phyloP scores from a whole-genome alignment of 2,113 vertebrate species.

The Oncorhynchus mykiss region DNA sequence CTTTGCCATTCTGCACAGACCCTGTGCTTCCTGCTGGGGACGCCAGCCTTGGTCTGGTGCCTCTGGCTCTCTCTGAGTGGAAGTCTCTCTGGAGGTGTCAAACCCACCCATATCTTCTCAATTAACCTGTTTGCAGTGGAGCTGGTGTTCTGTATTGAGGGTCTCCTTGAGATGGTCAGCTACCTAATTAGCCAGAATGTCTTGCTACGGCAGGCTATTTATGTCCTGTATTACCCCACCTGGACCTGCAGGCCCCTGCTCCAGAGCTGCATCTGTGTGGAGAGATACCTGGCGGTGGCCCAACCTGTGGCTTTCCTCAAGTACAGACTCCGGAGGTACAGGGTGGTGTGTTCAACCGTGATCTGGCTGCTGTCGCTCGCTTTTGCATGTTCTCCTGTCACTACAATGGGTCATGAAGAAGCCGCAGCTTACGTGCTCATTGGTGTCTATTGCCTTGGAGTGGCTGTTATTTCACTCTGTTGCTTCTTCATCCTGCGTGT shows the following conservation, averaged over 20 bases:
- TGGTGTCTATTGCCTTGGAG: neutral
- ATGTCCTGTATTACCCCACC: neutral
- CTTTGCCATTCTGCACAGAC: no score
- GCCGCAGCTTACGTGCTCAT: neutral
- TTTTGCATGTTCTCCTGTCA: no score
- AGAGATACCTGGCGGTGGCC: conserved; percentile 6
- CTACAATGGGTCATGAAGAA: neutral
- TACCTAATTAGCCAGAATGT: no score
- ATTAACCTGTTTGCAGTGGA: no score
- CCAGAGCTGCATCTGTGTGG: conserved; percentile 11
- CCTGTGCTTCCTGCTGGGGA: neutral
- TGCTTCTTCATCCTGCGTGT: neutral
- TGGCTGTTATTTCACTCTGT: neutral
- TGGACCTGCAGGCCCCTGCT: conserved; percentile 8
- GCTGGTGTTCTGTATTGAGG: neutral
- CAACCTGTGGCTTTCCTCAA: conserved; percentile 3
- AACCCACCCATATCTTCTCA: no score
- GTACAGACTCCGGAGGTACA: conserved; percentile 13
- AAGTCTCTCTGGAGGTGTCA: no score
- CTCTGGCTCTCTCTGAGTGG: no score
- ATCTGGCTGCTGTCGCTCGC: neutral
- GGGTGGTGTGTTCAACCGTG: neutral
- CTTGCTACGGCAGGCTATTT: no score
- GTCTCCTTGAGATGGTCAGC: neutral
- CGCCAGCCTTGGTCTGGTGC: neutral